Percentiles rank a stretch among this genome's conserved stretches.
phyloP scores from a whole-genome alignment of 2,113 vertebrate species.

The Cottus gobio region DNA sequence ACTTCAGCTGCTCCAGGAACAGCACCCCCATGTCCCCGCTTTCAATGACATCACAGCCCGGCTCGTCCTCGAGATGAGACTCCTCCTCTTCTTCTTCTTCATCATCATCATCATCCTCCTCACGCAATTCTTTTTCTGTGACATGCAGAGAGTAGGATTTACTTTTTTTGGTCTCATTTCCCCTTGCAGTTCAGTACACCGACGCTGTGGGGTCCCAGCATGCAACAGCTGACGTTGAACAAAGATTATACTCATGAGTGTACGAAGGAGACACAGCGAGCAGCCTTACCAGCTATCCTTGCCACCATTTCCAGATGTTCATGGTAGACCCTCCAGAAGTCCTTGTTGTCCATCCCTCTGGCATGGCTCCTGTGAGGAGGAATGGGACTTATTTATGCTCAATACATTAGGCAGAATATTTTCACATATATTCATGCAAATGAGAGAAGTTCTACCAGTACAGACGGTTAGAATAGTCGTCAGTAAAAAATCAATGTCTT shows the following conservation, averaged over 20 bases:
- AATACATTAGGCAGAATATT: not conserved
- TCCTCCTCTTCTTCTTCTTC: conserved; percentile 40
- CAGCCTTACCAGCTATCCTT: conserved; percentile 76
- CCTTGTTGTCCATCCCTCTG: conserved; percentile 94
- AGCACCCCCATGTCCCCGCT: conserved; percentile 83
- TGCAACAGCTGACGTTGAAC: not conserved
- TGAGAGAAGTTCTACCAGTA: not conserved
- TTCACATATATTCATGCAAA: not conserved
- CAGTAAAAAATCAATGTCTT: not conserved
- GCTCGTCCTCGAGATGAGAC: conserved; percentile 44
- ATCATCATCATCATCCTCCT: not conserved
- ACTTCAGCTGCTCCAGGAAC: conserved; percentile 84
- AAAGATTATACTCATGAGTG: not conserved
- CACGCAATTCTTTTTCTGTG: conserved; percentile 89
- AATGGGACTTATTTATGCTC: not conserved
- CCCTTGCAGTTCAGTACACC: too few species aligned
- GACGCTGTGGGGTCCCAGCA: not conserved
- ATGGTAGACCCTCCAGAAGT: conserved; percentile 93
- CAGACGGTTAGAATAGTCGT: not conserved
- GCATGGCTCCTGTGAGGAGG: conserved; percentile 87
- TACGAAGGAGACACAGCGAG: not conserved
- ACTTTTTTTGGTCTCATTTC: not conserved
- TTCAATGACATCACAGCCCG: conserved; percentile 76
- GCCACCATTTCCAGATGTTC: conserved; percentile 94
- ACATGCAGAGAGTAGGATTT: not conserved